Evolutionary conservation across 2,113 vertebrate genomes (phyloP).

Genomic region (Harpagus bidentatus): DNA sequence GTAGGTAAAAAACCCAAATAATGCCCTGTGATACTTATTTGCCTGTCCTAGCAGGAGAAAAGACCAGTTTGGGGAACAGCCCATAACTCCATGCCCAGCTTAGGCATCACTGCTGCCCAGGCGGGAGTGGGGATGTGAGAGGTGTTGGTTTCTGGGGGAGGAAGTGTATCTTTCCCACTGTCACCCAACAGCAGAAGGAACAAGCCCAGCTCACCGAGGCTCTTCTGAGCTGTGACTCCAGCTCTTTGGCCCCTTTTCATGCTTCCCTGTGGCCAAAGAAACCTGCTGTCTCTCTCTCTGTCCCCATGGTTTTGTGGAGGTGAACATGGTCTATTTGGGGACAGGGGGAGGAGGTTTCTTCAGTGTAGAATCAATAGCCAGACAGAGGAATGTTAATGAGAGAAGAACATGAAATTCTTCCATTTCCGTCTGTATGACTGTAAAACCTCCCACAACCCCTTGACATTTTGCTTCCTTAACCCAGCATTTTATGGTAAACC

Average conservation of each 20-base stretch:
- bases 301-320: neutral
- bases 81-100: neutral
- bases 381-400: neutral
- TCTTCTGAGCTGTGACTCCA: neutral
- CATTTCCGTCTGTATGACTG: neutral
- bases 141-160: neutral
- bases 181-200: neutral
- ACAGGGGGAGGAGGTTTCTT: neutral
- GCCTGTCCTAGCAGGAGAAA: neutral
- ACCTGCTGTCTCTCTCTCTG: neutral
- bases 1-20: neutral
- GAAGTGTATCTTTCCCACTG: neutral
- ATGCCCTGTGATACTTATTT: neutral
- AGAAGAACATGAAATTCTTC: neutral
- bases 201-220: neutral
- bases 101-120: rapidly evolving
- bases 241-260: neutral
- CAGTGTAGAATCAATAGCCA: neutral
- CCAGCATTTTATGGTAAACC: neutral
- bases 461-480: neutral
- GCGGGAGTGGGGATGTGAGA: neutral
- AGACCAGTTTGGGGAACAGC: neutral
- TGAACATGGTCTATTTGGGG: neutral
- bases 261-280: neutral
- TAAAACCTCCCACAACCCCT: neutral